Conservation (phyloP, 2,113 vertebrate species). For the Gobius niger region DNA sequence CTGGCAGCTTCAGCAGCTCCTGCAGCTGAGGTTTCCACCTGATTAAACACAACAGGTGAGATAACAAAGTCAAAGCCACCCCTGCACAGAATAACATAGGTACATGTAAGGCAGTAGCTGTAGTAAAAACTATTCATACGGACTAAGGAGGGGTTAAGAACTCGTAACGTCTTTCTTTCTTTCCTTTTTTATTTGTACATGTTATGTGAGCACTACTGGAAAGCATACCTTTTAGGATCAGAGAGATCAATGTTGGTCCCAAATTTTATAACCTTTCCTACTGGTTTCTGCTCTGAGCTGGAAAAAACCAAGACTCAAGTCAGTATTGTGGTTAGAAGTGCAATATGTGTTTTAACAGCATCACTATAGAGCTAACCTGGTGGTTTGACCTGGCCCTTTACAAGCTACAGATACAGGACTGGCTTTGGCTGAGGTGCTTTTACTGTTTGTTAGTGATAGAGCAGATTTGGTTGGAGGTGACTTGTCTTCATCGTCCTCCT, state of each 20-base stretch:
- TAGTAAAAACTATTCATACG: background rate
- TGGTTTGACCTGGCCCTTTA: constrained; percentile 32
- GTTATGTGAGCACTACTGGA: background rate
- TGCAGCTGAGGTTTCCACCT: constrained; percentile 94
- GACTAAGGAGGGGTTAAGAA: background rate
- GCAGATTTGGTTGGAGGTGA: constrained; percentile 57
- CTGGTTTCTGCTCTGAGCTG: constrained; percentile 81
- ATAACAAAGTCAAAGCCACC: background rate
- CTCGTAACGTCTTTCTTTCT: background rate
- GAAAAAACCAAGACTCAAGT: constrained; percentile 9
- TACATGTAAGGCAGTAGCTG: background rate
- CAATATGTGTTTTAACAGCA: background rate
- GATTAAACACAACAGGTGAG: constrained; percentile 9
- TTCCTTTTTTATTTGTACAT: no score
- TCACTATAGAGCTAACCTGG: constrained; percentile 46
- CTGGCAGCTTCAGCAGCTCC: constrained; percentile 90
- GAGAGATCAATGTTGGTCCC: constrained; percentile 94
- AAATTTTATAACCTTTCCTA: constrained; percentile 87
- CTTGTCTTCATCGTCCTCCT: constrained; percentile 72
- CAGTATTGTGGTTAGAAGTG: background rate
- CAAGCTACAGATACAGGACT: constrained; percentile 16
- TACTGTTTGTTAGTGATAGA: constrained; percentile 20
- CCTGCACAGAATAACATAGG: background rate
- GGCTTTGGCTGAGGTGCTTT: constrained; percentile 38
- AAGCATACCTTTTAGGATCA: constrained; percentile 86